Evolutionary conservation across 2,888 invertebrate species (phyloP).

Genomic region (Phengaris alcon): DNA sequence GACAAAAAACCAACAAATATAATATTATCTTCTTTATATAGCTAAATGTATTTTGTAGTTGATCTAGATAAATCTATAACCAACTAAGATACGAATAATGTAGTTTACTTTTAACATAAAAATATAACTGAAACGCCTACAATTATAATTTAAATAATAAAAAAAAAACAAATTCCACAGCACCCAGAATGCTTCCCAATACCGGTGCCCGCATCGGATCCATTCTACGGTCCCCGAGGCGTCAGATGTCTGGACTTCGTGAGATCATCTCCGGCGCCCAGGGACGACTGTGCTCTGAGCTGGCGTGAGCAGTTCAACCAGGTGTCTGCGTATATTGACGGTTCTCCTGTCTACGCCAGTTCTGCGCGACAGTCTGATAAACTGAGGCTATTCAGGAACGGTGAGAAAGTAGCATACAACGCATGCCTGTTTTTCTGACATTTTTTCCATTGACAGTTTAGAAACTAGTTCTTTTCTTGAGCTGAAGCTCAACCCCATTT

Average conservation of each 20-base stretch:
- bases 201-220: constrained; percentile 84
- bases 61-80: too few species aligned
- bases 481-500: too few species aligned
- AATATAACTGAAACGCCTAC: not conserved
- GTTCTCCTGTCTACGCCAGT: constrained; percentile 89
- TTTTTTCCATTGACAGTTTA: too few species aligned
- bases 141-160: too few species aligned
- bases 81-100: too few species aligned
- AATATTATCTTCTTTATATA: too few species aligned
- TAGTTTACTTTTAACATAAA: not conserved
- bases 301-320: constrained; percentile 93
- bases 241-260: constrained; percentile 90
- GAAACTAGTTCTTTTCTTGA: too few species aligned
- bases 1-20: too few species aligned
- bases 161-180: constrained; percentile 56
- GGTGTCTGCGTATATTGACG: constrained; percentile 89
- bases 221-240: constrained; percentile 84
- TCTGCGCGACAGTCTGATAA: constrained; percentile 85
- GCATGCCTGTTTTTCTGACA: too few species aligned
- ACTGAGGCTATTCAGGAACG: constrained; percentile 86
- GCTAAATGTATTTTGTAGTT: too few species aligned
- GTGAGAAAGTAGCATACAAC: constrained; percentile 56
- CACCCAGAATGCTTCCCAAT: constrained; percentile 94
- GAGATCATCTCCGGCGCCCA: constrained; percentile 88
- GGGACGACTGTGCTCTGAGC: constrained; percentile 88